Evolutionary conservation across 2,113 vertebrate species (phyloP).

Genomic region (Prochilodus magdalenae): DNA sequence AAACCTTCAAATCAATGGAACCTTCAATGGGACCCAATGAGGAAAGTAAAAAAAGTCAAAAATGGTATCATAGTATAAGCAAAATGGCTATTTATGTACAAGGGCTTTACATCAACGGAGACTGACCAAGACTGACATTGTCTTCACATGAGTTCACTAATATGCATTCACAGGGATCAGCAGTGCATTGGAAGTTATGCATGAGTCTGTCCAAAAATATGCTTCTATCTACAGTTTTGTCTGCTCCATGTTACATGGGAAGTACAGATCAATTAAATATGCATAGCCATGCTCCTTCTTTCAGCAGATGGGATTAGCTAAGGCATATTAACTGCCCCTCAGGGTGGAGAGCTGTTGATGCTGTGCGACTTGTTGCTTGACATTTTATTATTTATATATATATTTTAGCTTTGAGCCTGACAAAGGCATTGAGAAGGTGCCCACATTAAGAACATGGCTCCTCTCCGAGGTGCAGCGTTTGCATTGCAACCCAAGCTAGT

Average conservation of each 20-base stretch:
- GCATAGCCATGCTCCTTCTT: conserved; percentile 37
- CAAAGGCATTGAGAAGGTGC: neutral
- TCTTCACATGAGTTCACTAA: neutral
- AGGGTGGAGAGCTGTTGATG: conserved; percentile 24
- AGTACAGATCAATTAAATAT: conserved; percentile 38
- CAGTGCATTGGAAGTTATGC: conserved; percentile 36
- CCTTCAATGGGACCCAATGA: too few species aligned
- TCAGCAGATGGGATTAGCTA: conserved; percentile 45
- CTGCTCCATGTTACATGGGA: conserved; percentile 28
- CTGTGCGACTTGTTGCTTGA: conserved; percentile 12
- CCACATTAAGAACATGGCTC: too few species aligned
- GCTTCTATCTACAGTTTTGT: conserved; percentile 17
- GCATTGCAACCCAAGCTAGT: too few species aligned
- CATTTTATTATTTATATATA: neutral
- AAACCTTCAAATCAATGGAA: too few species aligned
- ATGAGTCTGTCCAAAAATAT: conserved; percentile 2
- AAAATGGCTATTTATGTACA: conserved; percentile 28
- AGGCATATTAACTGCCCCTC: conserved; percentile 39
- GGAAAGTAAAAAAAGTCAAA: too few species aligned
- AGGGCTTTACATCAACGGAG: conserved; percentile 4
- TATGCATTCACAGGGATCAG: neutral
- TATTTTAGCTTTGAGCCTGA: neutral
- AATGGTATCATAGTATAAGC: neutral
- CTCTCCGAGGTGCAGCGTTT: neutral
- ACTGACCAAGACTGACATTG: neutral